Conservation (phyloP, 2,113 vertebrate genomes). For the Bettongia penicillata region DNA sequence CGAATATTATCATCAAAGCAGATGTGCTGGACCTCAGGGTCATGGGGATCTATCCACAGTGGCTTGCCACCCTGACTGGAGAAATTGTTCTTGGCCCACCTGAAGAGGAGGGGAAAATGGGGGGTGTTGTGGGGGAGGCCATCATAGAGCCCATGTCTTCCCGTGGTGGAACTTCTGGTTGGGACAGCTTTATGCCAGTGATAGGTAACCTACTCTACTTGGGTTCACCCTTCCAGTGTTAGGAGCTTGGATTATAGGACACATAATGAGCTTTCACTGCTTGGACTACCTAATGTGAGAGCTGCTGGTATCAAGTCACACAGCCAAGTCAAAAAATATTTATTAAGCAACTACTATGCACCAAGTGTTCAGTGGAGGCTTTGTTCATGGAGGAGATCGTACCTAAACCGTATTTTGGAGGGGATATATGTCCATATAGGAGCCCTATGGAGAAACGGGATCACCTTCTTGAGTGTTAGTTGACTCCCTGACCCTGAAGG, state of each 20-base stretch:
- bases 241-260: background rate
- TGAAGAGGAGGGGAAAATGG: conserved; percentile 68
- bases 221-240: background rate
- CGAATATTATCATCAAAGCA: conserved; percentile 95
- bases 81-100: conserved; percentile 90
- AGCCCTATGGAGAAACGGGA: background rate
- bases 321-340: background rate
- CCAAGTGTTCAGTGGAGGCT: background rate
- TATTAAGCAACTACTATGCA: background rate
- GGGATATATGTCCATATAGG: background rate
- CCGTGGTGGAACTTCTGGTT: background rate
- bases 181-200: background rate
- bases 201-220: fast-evolving
- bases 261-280: background rate
- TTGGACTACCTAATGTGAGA: background rate
- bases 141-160: background rate
- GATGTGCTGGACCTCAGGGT: conserved; percentile 89
- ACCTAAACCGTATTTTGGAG: background rate
- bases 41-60: conserved; percentile 91
- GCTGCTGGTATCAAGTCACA: background rate
- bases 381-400: background rate
- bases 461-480: background rate
- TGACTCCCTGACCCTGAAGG: background rate
- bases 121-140: background rate
- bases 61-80: conserved; percentile 90